These are phyloP conservation scores for Cyanoramphus novaezelandiae DNA, from an alignment of 2,113 vertebrate species.

Conservation along the genomic window DNA sequence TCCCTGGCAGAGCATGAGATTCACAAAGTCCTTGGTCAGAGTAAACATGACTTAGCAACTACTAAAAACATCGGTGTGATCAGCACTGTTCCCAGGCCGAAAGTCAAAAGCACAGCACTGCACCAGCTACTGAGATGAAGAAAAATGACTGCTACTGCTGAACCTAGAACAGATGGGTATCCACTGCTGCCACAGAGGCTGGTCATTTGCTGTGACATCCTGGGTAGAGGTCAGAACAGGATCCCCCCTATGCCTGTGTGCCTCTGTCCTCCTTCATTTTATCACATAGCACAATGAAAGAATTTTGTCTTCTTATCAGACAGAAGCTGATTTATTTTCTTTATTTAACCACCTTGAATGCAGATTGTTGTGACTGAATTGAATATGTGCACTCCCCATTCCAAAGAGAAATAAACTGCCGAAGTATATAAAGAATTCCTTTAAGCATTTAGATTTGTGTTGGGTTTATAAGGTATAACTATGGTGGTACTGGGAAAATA, in stretches of 20 bases:
- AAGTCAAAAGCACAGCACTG: no score
- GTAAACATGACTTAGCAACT: no score
- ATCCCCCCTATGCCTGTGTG: accelerated
- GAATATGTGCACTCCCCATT: not conserved
- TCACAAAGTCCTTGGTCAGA: no score
- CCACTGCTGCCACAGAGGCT: not conserved
- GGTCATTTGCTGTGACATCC: not conserved
- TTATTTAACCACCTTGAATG: not conserved
- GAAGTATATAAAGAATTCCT: not conserved
- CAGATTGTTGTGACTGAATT: not conserved
- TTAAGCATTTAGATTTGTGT: not conserved
- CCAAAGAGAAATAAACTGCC: not conserved
- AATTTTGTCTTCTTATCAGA: not conserved
- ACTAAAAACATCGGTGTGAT: no score
- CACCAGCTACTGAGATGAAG: no score
- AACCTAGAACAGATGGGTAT: not conserved
- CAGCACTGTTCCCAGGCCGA: no score
- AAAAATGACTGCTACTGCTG: no score
- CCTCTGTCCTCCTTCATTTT: not conserved
- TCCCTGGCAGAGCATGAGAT: no score
- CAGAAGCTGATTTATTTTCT: not conserved
- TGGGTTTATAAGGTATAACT: not conserved
- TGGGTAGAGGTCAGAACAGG: not conserved
- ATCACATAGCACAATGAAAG: not conserved
- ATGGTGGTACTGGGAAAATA: not conserved